Conservation (phyloP, 2,888 invertebrate genomes). For the Clitarchus hookeri region DNA sequence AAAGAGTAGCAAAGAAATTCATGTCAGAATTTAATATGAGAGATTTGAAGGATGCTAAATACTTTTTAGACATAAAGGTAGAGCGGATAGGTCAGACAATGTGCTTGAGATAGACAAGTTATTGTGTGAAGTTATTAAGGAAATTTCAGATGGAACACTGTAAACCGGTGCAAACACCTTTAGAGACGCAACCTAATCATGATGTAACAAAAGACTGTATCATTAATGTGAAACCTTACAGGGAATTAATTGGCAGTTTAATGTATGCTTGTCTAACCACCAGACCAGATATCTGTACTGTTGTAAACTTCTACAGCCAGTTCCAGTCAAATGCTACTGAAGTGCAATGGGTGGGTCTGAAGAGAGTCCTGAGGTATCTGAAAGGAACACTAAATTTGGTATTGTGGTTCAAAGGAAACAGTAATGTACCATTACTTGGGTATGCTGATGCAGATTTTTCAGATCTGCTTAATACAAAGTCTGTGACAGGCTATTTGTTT, state of each 20-base stretch:
- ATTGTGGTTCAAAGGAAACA: no score
- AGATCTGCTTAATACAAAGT: background rate
- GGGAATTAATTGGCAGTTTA: background rate
- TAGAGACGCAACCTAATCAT: background rate
- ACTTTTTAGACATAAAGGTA: no score
- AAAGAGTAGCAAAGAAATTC: no score
- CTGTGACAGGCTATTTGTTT: background rate
- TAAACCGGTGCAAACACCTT: background rate
- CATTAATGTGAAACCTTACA: background rate
- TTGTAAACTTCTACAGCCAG: constrained; percentile 15
- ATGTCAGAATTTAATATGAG: no score
- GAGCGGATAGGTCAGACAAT: no score
- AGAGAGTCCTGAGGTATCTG: constrained; percentile 4
- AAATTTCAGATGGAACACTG: constrained; percentile 11
- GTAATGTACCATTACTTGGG: no score
- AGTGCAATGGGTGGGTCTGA: constrained; percentile 3
- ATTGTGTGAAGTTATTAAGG: no score
- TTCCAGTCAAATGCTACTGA: background rate
- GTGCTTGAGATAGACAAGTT: no score
- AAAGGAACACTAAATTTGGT: no score
- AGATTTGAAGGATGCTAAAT: no score
- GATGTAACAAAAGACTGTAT: background rate
- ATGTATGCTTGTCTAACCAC: constrained; percentile 11
- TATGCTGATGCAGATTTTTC: no score
- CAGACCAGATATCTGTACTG: background rate